These are phyloP conservation scores for Spisula subtruncata DNA, from an alignment of 2,888 invertebrate genomes.

Conservation along the genomic window DNA sequence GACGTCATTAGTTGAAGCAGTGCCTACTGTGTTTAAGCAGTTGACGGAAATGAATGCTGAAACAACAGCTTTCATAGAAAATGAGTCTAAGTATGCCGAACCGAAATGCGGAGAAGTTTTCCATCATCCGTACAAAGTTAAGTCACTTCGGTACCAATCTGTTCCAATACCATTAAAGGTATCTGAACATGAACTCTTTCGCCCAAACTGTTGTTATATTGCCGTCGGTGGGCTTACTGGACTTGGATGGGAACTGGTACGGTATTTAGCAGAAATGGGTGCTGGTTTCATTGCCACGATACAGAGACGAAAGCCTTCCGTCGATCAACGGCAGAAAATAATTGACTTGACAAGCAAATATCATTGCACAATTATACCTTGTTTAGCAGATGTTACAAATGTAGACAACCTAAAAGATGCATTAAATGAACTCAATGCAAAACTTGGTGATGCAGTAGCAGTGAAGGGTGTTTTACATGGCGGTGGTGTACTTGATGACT, in stretches of 20 bases:
- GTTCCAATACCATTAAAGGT: slow-evolving; percentile 1
- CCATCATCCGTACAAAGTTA: background rate
- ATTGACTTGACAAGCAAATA: slow-evolving; percentile 45
- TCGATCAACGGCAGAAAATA: slow-evolving; percentile 59
- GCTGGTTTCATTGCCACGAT: slow-evolving; percentile 75
- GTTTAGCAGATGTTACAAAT: slow-evolving; percentile 74
- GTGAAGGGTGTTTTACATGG: slow-evolving; percentile 76
- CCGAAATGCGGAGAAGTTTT: background rate
- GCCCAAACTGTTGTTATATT: slow-evolving; percentile 73
- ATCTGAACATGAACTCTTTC: slow-evolving; percentile 52
- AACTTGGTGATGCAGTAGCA: background rate
- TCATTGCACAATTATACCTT: slow-evolving; percentile 62
- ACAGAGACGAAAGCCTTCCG: slow-evolving; percentile 67
- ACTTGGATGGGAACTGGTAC: slow-evolving; percentile 79
- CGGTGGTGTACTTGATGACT: slow-evolving; percentile 71
- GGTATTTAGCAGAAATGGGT: slow-evolving; percentile 70
- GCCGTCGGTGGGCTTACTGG: slow-evolving; percentile 81
- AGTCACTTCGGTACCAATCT: background rate
- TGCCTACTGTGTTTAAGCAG: slow-evolving; percentile 14
- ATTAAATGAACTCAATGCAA: slow-evolving; percentile 9
- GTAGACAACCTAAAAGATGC: slow-evolving; percentile 58
- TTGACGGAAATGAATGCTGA: background rate
- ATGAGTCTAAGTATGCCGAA: background rate
- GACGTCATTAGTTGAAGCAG: background rate
- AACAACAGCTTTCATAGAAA: background rate